Base-by-base conservation (phyloP, 2,113 vertebrate genomes). In the Chroicocephalus ridibundus region DNA sequence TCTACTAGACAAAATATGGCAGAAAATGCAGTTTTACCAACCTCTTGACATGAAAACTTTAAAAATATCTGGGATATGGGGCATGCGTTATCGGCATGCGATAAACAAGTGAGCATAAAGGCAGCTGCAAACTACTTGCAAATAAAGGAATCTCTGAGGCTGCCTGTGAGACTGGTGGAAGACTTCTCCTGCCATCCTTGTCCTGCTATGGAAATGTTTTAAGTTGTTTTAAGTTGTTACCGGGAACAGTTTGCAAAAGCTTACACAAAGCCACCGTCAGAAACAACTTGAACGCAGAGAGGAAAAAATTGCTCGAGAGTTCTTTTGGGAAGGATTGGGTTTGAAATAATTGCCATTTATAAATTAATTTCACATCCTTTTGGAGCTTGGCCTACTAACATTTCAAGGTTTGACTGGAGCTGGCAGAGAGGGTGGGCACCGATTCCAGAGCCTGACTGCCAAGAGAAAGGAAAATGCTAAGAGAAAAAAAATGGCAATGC, bases 281-380 rank as follows among this genome's bases (percentile, higher is more conserved):
- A 93, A 96, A 94, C 92, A 95, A 94, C 76, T 96, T 3, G 3
- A 91, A 79, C 2, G 9, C 70, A 89, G 86, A 92, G 82, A 91
- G 90, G 90, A 95, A 98, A 90, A 66, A 71, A 82, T 95, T 93
- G 93, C 95, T 90, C 2, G 16, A 89, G 72, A 92, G 84, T 90
- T 79, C 91, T 96, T 97, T 93, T 82, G 92, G 84, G 93, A 88
- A 94, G 92, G 93, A 90, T 95, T 97, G 88, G 68, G 70, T 95
- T 96, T 96, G 86, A 96, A 90, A 96, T 97, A 97, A 96, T 96
- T 94, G 89, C 90, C 95, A 97, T 84, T 93, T 90, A 75, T 86
- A 94, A 96, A 93, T 97, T 92, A 96, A 95, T 95, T 92, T 96
- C 96, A 96, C 94, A 97, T 97, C 92, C 77, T 97, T 84, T 94